Evolutionary conservation across 1,140 invertebrate genomes (phyloP), one percentile per base, ranked within the genome.

Genomic region (Telenomus remus): DNA sequence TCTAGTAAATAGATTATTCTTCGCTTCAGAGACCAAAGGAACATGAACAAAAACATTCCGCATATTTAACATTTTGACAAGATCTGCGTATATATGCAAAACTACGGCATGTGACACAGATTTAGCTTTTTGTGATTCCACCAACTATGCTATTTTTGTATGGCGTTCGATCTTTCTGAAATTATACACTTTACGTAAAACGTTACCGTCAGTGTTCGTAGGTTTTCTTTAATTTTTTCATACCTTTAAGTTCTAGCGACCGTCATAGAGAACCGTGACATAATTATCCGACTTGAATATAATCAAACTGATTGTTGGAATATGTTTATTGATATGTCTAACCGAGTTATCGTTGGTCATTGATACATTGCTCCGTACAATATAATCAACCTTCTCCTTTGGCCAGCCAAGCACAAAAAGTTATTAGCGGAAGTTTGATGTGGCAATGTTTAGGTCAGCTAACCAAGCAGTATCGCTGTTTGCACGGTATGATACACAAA

Each of bases 371-470:
- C n/a, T 50, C 34, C 14, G 39, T 15, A 6, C 15, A 35, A 14
- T 39, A 39, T 39, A 39, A 3, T 39, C 10, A 14, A 46, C 42
- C 39, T 54, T 19, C 54, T 56, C 42, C 42, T 44, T 46, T 56
- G 48, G 10, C 47, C 19, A 61, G 16, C 10, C 15, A n/a, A 43
- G 47, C 57, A 50, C 35, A 61, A 50, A 50, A 50, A 61, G 47
- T 61, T 50, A 61, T 50, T 61, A 61, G 47, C 35, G 19, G 34
- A 37, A 59, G 44, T 59, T 48, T 59, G 33, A 59, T 59, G 33
- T 4, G 6, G 6, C 11, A 27, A 46, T 57, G 43, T 12, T 47
- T 57, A 47, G 39, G 53, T 55, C 33, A 57, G 49, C 47, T 50
- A 49, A 50, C 49, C 35, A 50, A 19, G 56, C 34, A 49, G 39